Base-by-base conservation (phyloP, 2,797 vertebrate species). In the Myiotriccus ornatus region DNA sequence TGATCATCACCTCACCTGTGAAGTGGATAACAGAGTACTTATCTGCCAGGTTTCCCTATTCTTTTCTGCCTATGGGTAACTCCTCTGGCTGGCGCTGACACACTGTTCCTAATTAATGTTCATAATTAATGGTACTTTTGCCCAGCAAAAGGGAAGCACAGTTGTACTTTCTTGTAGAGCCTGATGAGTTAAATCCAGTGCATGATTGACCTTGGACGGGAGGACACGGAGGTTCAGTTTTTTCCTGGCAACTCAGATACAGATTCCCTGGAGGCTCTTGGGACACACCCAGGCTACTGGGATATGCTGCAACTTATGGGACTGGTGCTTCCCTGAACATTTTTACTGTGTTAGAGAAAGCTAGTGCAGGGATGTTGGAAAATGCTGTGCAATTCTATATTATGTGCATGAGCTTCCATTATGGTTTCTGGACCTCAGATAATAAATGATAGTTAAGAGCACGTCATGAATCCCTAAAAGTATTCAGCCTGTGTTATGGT, bases 171-270 rank as follows among this genome's bases (percentile, higher is more conserved):
- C 56, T 57, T 14, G 7, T 62, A 68, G 44, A 69, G 25, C 23
- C 34, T 57, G 53, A 19, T 53, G 62, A 55, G 24, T 75, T 75
- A 84, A 78, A 57, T 57, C 22, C 27, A 46, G 16, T 12, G 49
- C 5, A 6, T 19, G 39, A n/a, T 2, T 86, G 50, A 65, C 47
- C 43, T 75, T 0, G 0, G 23, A 13, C 39, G 24, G 27, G n/a
- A 90, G 22, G 24, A 81, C 41, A 53, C 10, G 64, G 30, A 64
- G 5, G 21, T 64, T 88, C 28, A 23, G 9, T 52, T 85, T 91
- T 32, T 10, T 34, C 28, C 44, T 70, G 44, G 10, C 1, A 6
- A 27, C 46, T 64, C 4, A 2, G 35, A 10, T 44, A 7, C n/a
- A 67, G 53, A 12, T 39, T 88, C 37, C 9, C 41, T 84, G 63